These are phyloP conservation scores for Drosophila albomicans DNA, from an alignment of 1,140 invertebrate genomes.

Conservation along the genomic window DNA sequence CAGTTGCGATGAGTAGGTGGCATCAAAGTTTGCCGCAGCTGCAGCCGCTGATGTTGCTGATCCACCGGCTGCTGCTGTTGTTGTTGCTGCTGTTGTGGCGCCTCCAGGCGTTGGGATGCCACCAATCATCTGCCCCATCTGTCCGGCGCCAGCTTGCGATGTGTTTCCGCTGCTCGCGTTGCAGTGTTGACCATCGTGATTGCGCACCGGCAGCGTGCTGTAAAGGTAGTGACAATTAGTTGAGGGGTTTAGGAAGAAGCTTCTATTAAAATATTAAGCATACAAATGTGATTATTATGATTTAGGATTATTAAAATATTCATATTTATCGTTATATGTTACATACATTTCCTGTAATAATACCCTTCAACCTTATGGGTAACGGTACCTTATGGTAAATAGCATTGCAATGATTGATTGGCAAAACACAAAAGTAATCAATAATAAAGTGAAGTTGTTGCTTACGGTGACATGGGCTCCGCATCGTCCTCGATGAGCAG, in stretches of 20 bases:
- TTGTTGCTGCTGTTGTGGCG: slow-evolving; percentile 1
- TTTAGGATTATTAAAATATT: too few species aligned
- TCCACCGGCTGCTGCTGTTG: neutral
- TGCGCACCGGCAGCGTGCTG: slow-evolving; percentile 75
- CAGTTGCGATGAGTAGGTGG: slow-evolving; percentile 91
- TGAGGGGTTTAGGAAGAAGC: too few species aligned
- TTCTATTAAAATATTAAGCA: too few species aligned
- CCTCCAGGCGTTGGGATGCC: neutral
- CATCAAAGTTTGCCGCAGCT: slow-evolving; percentile 85
- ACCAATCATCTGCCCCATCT: slow-evolving; percentile 9
- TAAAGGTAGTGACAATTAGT: neutral
- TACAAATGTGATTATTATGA: too few species aligned
- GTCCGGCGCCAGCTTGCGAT: slow-evolving; percentile 39
- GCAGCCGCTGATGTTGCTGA: slow-evolving; percentile 1
- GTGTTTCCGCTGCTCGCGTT: slow-evolving; percentile 68
- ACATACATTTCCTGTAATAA: too few species aligned
- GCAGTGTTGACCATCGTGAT: slow-evolving; percentile 74
- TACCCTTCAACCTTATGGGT: too few species aligned
- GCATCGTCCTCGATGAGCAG: slow-evolving; percentile 90
- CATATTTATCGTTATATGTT: too few species aligned
- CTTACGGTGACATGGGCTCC: slow-evolving; percentile 84
- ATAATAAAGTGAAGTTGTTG: slow-evolving; percentile 1
- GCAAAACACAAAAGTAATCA: neutral
- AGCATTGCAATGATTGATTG: too few species aligned
- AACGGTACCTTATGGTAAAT: too few species aligned